These are phyloP conservation scores for Cancer borealis DNA, from an alignment of 2,888 invertebrate species.

Conservation along the genomic window DNA sequence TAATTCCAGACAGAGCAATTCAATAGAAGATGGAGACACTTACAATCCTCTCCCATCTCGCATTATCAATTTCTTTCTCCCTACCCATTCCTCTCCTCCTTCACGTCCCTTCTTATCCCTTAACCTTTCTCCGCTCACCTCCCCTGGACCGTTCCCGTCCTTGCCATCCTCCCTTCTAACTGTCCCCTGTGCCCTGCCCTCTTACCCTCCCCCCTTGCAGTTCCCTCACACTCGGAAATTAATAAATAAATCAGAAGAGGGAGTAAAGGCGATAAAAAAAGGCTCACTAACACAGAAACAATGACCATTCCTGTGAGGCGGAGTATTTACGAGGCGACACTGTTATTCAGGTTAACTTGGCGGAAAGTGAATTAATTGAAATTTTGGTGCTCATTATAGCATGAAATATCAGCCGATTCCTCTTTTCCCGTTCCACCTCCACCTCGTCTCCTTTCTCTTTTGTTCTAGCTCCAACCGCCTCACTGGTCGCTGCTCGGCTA, in stretches of 20 bases:
- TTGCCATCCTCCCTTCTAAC: background rate
- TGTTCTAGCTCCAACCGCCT: background rate
- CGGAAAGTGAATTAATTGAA: conserved; percentile 14
- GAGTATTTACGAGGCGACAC: background rate
- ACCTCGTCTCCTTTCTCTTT: background rate
- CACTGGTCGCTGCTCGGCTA: background rate
- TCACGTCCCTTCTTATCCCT: background rate
- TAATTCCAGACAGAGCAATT: no score
- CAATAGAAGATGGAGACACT: no score
- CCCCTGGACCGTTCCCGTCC: background rate
- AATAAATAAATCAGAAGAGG: background rate
- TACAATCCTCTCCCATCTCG: background rate
- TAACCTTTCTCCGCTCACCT: background rate
- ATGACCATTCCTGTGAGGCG: background rate
- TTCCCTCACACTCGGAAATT: background rate
- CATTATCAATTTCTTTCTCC: background rate
- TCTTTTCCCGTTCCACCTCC: background rate
- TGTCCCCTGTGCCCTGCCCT: background rate
- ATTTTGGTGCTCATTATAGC: background rate
- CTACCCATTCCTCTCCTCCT: background rate
- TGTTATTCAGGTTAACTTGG: conserved; percentile 9
- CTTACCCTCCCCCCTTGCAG: background rate
- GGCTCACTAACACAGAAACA: background rate
- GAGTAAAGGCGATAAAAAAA: background rate
- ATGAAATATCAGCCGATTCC: background rate